Percentiles rank a stretch among this genome's conserved stretches.
phyloP scores from a whole-genome alignment of 1,140 invertebrate genomes.

The Holotrichia oblita region DNA sequence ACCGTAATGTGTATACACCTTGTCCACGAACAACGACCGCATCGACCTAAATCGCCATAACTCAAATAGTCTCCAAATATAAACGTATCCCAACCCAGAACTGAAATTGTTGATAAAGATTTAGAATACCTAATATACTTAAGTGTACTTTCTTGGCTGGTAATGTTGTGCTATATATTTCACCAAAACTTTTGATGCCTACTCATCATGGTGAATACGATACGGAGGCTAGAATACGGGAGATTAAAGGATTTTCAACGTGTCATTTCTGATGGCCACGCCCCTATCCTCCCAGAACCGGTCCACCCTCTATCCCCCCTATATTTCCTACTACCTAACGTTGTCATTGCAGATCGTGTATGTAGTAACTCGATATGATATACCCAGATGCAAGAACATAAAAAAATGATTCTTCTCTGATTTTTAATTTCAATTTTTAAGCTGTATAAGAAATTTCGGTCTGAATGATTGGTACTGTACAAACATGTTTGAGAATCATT shows the following conservation, averaged over 20 bases:
- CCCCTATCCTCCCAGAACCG: no score
- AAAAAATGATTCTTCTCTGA: no score
- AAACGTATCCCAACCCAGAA: background rate
- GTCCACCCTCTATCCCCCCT: no score
- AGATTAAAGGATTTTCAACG: conserved; percentile 22
- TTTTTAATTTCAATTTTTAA: no score
- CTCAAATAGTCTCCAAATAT: background rate
- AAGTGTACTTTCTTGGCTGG: background rate
- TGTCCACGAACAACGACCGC: background rate
- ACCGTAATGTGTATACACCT: background rate
- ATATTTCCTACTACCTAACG: no score
- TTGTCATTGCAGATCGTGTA: no score
- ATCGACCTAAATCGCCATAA: background rate
- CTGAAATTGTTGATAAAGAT: background rate
- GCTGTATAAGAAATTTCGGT: no score
- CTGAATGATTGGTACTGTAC: no score
- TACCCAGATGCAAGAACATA: no score
- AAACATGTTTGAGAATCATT: no score
- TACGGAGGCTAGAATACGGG: background rate
- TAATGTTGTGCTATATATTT: background rate
- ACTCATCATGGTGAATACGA: background rate
- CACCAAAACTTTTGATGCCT: background rate
- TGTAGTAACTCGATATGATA: no score
- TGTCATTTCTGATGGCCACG: background rate
- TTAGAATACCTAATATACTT: background rate